Conservation (phyloP, 1,140 invertebrate species). For the Teleopsis dalmanni region DNA sequence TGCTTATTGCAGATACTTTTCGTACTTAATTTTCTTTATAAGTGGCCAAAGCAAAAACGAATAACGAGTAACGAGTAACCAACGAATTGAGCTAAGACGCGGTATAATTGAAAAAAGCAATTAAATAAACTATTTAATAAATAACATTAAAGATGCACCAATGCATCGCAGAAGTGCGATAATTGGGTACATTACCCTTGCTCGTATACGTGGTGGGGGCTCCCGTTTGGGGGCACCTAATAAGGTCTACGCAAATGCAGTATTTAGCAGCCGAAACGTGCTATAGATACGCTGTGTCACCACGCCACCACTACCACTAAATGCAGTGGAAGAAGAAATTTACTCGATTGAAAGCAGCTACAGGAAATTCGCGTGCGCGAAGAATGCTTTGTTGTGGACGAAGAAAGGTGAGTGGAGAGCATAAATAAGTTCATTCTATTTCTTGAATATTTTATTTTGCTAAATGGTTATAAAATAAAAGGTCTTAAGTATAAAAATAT, state of each 20-base stretch:
- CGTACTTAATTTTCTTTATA: no score
- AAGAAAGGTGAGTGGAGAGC: slow-evolving; percentile 70
- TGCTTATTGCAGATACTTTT: no score
- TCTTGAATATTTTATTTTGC: no score
- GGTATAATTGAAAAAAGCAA: not conserved
- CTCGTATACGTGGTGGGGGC: not conserved
- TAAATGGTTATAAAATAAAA: no score
- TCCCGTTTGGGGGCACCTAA: no score
- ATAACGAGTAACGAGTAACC: no score
- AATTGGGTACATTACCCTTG: no score
- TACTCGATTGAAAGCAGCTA: slow-evolving; percentile 62
- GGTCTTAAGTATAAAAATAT: no score
- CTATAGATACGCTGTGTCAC: slow-evolving; percentile 14
- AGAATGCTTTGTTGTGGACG: slow-evolving; percentile 80
- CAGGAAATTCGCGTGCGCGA: slow-evolving; percentile 64
- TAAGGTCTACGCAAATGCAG: not conserved
- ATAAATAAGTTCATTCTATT: no score
- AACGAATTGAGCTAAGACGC: not conserved
- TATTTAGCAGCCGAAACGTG: slow-evolving; percentile 11
- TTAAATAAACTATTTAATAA: not conserved
- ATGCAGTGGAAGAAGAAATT: slow-evolving; percentile 71
- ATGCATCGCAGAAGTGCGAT: not conserved
- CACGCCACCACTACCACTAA: slow-evolving; percentile 33
- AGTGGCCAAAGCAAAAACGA: no score
- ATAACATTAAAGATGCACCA: not conserved